A percentile compares a stretch with the other conserved stretches of the same genome.
These are phyloP conservation scores for Sisor rabdophorus DNA, from an alignment of 2,113 vertebrate genomes.

Conservation along the genomic window DNA sequence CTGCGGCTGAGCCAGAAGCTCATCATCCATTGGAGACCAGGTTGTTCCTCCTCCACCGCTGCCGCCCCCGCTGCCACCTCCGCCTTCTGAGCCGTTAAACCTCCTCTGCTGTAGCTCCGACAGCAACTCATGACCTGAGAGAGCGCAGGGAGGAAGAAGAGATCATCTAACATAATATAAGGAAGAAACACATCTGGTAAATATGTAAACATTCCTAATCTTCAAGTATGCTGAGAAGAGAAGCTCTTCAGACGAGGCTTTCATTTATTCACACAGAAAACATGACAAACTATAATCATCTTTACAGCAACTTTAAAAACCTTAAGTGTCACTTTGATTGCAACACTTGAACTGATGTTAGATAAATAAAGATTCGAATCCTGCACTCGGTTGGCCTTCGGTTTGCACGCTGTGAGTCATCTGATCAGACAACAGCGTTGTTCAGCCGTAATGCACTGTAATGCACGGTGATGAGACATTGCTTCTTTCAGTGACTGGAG, in stretches of 20 bases:
- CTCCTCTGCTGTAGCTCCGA: constrained; percentile 95
- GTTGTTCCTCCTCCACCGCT: constrained; percentile 71
- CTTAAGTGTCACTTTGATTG: background rate
- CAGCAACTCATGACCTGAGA: constrained; percentile 88
- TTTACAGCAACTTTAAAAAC: background rate
- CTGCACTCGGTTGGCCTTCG: background rate
- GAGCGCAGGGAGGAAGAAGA: background rate
- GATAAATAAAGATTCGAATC: background rate
- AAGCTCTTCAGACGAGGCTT: background rate
- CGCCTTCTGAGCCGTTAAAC: constrained; percentile 91
- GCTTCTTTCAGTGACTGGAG: background rate
- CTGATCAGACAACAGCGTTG: constrained; percentile 8
- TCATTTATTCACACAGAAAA: background rate
- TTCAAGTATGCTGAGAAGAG: background rate
- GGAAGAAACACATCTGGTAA: background rate
- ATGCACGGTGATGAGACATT: background rate
- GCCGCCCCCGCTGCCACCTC: constrained; percentile 58
- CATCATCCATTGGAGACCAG: constrained; percentile 98
- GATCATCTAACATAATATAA: background rate
- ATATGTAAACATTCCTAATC: background rate
- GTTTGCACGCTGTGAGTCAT: constrained; percentile 4
- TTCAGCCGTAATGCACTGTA: constrained; percentile 7
- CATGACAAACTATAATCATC: background rate
- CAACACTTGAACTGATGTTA: no score
- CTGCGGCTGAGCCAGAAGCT: constrained; percentile 93